Evolutionary conservation across 1,140 invertebrate species (phyloP).

Genomic region (Trypoxylus dichotomus): DNA sequence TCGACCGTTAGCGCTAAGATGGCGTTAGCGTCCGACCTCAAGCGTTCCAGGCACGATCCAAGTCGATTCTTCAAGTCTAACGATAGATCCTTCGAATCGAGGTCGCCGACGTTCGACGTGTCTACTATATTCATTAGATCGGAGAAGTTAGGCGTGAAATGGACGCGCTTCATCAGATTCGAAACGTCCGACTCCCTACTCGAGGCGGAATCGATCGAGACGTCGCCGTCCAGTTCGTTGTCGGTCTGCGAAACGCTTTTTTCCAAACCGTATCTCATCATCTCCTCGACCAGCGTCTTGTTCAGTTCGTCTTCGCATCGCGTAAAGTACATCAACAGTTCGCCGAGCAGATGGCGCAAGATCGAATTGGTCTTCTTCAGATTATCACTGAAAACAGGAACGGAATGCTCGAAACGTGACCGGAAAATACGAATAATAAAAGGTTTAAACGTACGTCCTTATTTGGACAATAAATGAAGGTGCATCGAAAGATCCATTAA

Average conservation of each 20-base stretch:
- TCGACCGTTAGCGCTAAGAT: slow-evolving; percentile 63
- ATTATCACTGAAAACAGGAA: slow-evolving; percentile 56
- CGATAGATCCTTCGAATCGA: slow-evolving; percentile 59
- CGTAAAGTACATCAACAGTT: slow-evolving; percentile 71
- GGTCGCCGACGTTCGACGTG: slow-evolving; percentile 46
- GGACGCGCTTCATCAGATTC: slow-evolving; percentile 57
- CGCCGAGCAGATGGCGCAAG: slow-evolving; percentile 63
- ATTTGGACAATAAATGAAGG: too few relatives aligned
- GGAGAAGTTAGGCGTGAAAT: slow-evolving; percentile 69
- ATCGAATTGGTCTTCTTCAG: slow-evolving; percentile 60
- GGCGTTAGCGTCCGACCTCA: slow-evolving; percentile 68
- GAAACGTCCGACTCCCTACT: slow-evolving; percentile 35
- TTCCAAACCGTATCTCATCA: slow-evolving; percentile 56
- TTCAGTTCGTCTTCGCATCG: slow-evolving; percentile 78
- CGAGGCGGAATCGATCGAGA: background rate
- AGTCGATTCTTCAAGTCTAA: slow-evolving; percentile 62
- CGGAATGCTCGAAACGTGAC: background rate
- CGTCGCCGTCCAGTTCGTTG: slow-evolving; percentile 38
- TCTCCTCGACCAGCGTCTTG: slow-evolving; percentile 68
- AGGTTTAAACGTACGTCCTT: too few relatives aligned
- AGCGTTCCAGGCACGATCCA: slow-evolving; percentile 64
- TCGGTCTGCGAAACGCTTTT: slow-evolving; percentile 44
- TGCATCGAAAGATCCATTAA: too few relatives aligned
- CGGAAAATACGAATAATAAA: too few relatives aligned
- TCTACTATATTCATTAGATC: slow-evolving; percentile 65